Conservation (phyloP, 2,888 invertebrate species). For the Xylocampa areola region DNA sequence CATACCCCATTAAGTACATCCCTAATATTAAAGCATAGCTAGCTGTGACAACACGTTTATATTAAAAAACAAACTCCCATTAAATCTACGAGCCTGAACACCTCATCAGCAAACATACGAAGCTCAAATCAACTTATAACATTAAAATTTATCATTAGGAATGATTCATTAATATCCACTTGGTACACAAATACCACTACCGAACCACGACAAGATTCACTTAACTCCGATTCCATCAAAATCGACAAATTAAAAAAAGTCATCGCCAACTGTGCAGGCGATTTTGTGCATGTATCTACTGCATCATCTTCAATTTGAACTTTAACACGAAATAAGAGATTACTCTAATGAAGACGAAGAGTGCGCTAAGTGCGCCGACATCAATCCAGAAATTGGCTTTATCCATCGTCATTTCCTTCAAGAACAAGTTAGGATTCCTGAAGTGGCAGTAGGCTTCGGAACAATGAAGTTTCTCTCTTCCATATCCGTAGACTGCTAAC, state of each 20-base stretch:
- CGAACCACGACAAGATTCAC: conserved; percentile 37
- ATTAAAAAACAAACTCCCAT: conserved; percentile 34
- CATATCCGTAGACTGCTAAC: conserved; percentile 97
- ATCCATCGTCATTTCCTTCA: conserved; percentile 96
- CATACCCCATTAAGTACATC: conserved; percentile 52
- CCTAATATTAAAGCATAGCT: conserved; percentile 58
- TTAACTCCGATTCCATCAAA: conserved; percentile 58
- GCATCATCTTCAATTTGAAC: conserved; percentile 92
- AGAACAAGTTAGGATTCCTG: conserved; percentile 94
- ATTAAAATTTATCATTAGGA: conserved; percentile 52
- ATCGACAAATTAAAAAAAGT: conserved; percentile 48
- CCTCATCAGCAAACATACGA: conserved; percentile 44
- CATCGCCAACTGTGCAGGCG: conserved; percentile 57
- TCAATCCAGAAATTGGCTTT: conserved; percentile 95
- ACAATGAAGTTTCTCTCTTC: conserved; percentile 95
- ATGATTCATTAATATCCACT: conserved; percentile 56
- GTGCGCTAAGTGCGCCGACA: conserved; percentile 94
- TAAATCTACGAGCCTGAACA: conserved; percentile 39
- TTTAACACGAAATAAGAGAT: conserved; percentile 95
- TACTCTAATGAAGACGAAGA: conserved; percentile 94
- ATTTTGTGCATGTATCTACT: conserved; percentile 77
- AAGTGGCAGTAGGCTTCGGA: conserved; percentile 95
- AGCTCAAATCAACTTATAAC: conserved; percentile 48
- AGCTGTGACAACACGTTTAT: conserved; percentile 56
- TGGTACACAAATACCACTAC: conserved; percentile 36